These are phyloP conservation scores for Phocoena phocoena DNA, from an alignment of 2,113 vertebrate species.

Conservation along the genomic window DNA sequence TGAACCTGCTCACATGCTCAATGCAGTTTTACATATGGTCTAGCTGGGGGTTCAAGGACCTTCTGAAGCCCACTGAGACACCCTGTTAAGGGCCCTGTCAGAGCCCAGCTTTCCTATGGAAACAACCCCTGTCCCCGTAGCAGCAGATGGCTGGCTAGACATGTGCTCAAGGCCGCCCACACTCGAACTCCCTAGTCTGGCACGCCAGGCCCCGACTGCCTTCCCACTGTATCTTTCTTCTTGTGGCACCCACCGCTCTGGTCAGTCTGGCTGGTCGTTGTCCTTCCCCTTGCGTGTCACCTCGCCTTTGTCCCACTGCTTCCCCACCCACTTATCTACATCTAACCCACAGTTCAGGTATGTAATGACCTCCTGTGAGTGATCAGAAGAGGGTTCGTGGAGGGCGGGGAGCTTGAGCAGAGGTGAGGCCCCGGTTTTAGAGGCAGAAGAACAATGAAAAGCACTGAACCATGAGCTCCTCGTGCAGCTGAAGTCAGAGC, in stretches of 20 bases:
- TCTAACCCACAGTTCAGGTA: not conserved
- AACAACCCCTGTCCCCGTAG: rapidly evolving
- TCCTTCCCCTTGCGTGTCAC: not conserved
- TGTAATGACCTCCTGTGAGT: not conserved
- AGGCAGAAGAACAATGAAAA: not conserved
- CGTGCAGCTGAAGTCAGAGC: not conserved
- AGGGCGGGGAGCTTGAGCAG: not conserved
- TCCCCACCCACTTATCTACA: not conserved
- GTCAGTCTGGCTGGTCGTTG: not conserved
- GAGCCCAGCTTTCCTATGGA: not conserved
- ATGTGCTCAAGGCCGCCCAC: not conserved
- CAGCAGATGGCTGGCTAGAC: no score
- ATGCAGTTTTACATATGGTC: not conserved
- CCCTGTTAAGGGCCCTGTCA: not conserved
- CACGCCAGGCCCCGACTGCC: not conserved
- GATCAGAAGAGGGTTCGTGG: not conserved
- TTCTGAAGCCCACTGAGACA: not conserved
- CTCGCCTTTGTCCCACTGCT: not conserved
- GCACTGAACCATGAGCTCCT: not conserved
- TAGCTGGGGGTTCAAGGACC: not conserved
- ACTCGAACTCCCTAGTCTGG: not conserved
- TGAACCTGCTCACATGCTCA: not conserved
- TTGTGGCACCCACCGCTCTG: not conserved
- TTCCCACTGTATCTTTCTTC: not conserved
- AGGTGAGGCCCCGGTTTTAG: not conserved